Evolutionary conservation across 2,797 vertebrate species (phyloP).

Genomic region (Ceryle rudis): DNA sequence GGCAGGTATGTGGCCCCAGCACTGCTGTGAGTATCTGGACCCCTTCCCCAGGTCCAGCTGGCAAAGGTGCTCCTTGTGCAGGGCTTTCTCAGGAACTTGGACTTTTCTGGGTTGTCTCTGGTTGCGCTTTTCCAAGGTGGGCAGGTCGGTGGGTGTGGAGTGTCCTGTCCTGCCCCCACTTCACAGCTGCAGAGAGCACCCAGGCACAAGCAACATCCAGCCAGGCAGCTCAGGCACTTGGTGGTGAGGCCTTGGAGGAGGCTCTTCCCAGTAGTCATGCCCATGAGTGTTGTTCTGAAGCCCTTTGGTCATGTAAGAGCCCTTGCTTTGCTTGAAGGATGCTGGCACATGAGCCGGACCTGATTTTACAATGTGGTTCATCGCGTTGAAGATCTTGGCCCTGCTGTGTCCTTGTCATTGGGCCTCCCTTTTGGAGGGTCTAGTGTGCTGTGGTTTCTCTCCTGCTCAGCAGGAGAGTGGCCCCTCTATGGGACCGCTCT

Average conservation of each 20-base stretch:
- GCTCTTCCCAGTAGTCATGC: background rate
- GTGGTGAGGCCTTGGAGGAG: background rate
- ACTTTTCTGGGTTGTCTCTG: background rate
- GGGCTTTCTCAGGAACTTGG: background rate
- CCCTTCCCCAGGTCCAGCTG: background rate
- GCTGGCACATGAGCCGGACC: accelerated
- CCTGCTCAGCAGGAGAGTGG: background rate
- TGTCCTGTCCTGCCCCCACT: background rate
- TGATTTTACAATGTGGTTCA: background rate
- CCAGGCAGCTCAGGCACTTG: accelerated
- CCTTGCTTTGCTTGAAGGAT: background rate
- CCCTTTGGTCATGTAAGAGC: accelerated
- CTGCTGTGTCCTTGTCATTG: background rate
- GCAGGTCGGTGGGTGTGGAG: accelerated
- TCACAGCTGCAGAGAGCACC: background rate
- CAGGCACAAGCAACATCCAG: accelerated
- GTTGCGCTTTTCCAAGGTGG: background rate
- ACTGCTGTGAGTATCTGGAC: accelerated
- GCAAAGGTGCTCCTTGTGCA: background rate
- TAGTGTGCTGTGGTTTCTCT: background rate
- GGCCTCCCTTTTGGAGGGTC: background rate
- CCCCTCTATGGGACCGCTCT: background rate
- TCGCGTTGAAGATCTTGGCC: background rate
- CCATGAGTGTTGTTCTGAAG: background rate
- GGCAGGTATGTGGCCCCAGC: background rate